These are phyloP conservation scores for Lochmaea capreae DNA, from an alignment of 2,888 invertebrate genomes.

Conservation along the genomic window DNA sequence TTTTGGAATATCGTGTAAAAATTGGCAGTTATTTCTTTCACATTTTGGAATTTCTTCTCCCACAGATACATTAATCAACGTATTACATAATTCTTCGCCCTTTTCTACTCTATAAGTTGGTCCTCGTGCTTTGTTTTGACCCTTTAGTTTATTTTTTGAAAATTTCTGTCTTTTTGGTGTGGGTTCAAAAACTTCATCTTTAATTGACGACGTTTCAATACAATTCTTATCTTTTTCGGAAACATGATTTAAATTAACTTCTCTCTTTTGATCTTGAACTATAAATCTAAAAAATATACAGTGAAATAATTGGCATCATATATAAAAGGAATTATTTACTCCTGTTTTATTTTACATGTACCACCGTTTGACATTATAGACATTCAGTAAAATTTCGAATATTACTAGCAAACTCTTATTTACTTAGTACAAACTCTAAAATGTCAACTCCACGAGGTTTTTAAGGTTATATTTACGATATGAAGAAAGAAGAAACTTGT, in stretches of 20 bases:
- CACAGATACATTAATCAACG: slow-evolving; percentile 69
- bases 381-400: neutral
- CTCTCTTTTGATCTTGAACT: slow-evolving; percentile 64
- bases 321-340: slow-evolving; percentile 14
- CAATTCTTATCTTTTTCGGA: slow-evolving; percentile 63
- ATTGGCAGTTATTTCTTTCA: slow-evolving; percentile 76
- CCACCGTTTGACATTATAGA: slow-evolving; percentile 18
- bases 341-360: slow-evolving; percentile 27
- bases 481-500: neutral
- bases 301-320: neutral
- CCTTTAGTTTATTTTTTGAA: slow-evolving; percentile 68
- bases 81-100: slow-evolving; percentile 77
- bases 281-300: slow-evolving; percentile 62
- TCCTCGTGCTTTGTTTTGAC: slow-evolving; percentile 86
- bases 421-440: too few relatives aligned
- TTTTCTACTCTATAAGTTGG: slow-evolving; percentile 73
- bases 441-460: slow-evolving; percentile 1
- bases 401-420: neutral
- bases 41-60: slow-evolving; percentile 68
- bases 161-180: slow-evolving; percentile 60
- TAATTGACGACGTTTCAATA: slow-evolving; percentile 47
- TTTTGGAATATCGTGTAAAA: slow-evolving; percentile 79
- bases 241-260: slow-evolving; percentile 63
- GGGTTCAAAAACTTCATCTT: slow-evolving; percentile 56
- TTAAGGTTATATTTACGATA: neutral